phyloP scores from a whole-genome alignment of 2,797 vertebrate genomes.

The Microctenopoma steveboyesi region DNA sequence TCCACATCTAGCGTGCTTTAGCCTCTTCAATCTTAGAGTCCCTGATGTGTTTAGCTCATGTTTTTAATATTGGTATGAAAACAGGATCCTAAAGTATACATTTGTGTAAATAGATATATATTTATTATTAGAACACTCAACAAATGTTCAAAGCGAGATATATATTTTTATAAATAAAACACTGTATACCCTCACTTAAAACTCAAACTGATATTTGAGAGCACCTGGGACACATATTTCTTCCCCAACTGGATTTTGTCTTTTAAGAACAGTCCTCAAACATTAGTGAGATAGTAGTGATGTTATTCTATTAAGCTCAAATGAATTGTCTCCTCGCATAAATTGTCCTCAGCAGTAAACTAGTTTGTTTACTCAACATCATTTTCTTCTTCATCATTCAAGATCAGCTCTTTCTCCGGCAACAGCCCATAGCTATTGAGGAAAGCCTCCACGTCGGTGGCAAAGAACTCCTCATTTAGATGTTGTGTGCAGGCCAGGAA shows the following conservation, averaged over 20 bases:
- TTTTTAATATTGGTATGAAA: conserved; percentile 14
- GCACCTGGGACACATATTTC: conserved; percentile 17
- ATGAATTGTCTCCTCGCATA: background rate
- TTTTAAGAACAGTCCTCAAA: conserved; percentile 35
- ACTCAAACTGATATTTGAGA: conserved; percentile 4
- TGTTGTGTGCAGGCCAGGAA: conserved; percentile 91
- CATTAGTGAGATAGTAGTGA: conserved; percentile 41
- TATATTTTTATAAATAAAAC: conserved; percentile 13
- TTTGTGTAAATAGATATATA: conserved; percentile 13
- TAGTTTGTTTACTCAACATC: conserved; percentile 65
- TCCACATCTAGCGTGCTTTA: conserved; percentile 30
- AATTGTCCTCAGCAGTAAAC: conserved; percentile 68
- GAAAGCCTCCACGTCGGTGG: conserved; percentile 94
- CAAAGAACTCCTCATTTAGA: conserved; percentile 92
- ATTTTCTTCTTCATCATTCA: conserved; percentile 74
- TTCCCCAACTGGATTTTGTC: conserved; percentile 15
- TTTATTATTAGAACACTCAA: background rate
- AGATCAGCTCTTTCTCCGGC: conserved; percentile 88
- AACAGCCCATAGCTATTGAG: conserved; percentile 95
- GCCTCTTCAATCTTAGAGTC: background rate
- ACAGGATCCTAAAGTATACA: conserved; percentile 1
- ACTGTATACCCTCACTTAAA: conserved; percentile 3
- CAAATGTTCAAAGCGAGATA: background rate
- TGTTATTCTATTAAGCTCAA: conserved; percentile 44
- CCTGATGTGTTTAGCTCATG: conserved; percentile 5